A percentile compares a stretch with the other conserved stretches of the same genome.
Evolutionary conservation across 1,140 invertebrate species (phyloP).

Genomic region (Drosophila ironensis): DNA sequence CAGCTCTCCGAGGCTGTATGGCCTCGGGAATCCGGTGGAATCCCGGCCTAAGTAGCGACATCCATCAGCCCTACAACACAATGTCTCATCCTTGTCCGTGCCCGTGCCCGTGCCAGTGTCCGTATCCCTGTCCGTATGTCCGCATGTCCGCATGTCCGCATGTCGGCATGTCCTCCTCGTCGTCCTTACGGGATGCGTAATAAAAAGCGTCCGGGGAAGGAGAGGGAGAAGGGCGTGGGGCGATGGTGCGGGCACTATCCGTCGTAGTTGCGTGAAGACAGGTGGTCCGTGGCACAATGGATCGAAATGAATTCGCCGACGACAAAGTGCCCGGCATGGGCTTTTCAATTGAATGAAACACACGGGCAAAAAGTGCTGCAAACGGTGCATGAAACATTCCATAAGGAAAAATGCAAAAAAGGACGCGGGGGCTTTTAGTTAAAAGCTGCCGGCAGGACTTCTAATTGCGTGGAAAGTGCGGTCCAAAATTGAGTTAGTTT

Average conservation of each 20-base stretch:
- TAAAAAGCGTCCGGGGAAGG: constrained; percentile 44
- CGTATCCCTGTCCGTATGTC: not conserved
- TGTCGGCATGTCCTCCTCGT: not conserved
- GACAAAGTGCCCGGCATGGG: constrained; percentile 5
- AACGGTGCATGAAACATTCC: too few relatives aligned
- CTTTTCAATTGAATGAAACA: not conserved
- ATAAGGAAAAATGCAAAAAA: too few relatives aligned
- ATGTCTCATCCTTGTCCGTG: constrained; percentile 44
- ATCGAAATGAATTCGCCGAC: not conserved
- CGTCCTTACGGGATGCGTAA: constrained; percentile 45
- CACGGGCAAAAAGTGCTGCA: not conserved
- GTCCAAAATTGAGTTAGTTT: too few relatives aligned
- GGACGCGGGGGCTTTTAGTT: too few relatives aligned
- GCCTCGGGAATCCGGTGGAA: not conserved
- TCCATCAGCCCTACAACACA: constrained; percentile 64
- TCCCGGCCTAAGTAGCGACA: constrained; percentile 62
- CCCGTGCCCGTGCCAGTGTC: too few relatives aligned
- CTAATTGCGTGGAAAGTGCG: too few relatives aligned
- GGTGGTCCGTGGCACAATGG: constrained; percentile 38
- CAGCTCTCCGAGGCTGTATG: not conserved
- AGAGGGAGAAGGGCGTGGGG: too few relatives aligned
- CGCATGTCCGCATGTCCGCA: not conserved
- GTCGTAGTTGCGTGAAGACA: not conserved
- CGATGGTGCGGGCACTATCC: not conserved
- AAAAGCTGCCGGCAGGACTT: too few relatives aligned